Evolutionary conservation across 1,140 invertebrate genomes (phyloP).

Genomic region (Sarcophaga peregrina): DNA sequence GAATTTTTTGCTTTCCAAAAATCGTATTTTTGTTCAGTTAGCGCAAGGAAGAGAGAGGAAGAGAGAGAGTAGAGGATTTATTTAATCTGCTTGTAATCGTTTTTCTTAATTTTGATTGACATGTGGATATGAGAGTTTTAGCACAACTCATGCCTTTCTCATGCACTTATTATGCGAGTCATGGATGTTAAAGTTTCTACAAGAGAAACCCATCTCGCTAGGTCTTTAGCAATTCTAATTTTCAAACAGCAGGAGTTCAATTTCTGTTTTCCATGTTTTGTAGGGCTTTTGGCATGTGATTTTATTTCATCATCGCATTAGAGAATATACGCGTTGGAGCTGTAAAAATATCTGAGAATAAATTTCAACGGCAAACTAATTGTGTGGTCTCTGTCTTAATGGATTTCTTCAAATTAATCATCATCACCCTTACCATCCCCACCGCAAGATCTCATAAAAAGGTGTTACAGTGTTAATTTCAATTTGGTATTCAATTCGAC

Average conservation of each 20-base stretch:
- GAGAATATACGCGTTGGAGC: neutral
- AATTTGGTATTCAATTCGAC: neutral
- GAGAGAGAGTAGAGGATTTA: too few species aligned
- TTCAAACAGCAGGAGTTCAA: neutral
- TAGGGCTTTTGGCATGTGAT: neutral
- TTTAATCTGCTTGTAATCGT: neutral
- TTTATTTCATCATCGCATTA: neutral
- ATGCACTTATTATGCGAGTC: too few species aligned
- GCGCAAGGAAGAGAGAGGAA: too few species aligned
- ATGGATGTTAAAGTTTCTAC: too few species aligned
- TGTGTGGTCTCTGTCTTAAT: constrained; percentile 6
- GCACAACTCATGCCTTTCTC: neutral
- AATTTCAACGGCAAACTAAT: neutral
- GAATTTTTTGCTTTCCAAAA: too few species aligned
- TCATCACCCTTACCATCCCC: neutral
- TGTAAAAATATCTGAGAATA: neutral
- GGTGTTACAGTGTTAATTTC: constrained; percentile 19
- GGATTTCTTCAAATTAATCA: constrained; percentile 12
- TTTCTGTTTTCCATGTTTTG: neutral
- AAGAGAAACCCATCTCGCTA: too few species aligned
- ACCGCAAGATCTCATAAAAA: neutral
- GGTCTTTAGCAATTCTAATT: too few species aligned
- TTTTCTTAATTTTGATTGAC: neutral
- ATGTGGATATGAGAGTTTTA: constrained; percentile 15
- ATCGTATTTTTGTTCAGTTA: too few species aligned